Evolutionary conservation across 2,113 vertebrate genomes (phyloP), one percentile per base, ranked within the genome.

Genomic region (Cisticola juncidis): DNA sequence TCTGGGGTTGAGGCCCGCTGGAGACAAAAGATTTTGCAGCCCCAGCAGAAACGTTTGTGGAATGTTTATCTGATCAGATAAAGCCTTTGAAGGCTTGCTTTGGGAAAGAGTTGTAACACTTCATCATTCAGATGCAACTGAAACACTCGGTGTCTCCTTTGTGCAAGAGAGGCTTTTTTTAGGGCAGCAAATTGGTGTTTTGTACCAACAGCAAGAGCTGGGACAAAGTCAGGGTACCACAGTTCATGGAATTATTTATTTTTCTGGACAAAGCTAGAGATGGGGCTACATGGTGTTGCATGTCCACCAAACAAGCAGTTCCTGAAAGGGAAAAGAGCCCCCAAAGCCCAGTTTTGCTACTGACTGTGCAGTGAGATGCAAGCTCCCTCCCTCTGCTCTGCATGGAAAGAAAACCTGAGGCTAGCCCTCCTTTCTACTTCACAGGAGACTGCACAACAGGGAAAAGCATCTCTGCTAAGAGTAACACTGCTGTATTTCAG

Each of bases 41-140:
- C 65, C 88, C 65, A 97, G 93, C 94, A 97, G 72, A 97, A 96
- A 95, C 74, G 71, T 80, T 90, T 92, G 88, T 56, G 79, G 83
- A 94, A 83, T 94, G 88, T 96, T 97, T 96, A 96, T 96, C 95
- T 93, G 88, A 96, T 93, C 92, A 90, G 72, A 60, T 61, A 84
- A 88, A 90, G 86, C 29, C 89, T 95, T 95, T 95, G 93, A 97
- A 94, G 90, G n/a, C 80, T 86, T 81, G 79, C 82, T 93, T 96
- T 92, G 93, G 88, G 94, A 96, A 96, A 86, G 68, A 74, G 40
- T 82, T 83, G 68, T 94, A 74, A 90, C 95, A 97, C 93, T 93
- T 96, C 93, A 97, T 96, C 83, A 96, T 58, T 97, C 88, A 94
- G 88, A 93, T 74, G 56, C 36, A 81, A 70, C 64, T 53, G 47